Evolutionary conservation across 1,140 invertebrate genomes (phyloP).

Genomic region (Caenorhabditis inopinata): DNA sequence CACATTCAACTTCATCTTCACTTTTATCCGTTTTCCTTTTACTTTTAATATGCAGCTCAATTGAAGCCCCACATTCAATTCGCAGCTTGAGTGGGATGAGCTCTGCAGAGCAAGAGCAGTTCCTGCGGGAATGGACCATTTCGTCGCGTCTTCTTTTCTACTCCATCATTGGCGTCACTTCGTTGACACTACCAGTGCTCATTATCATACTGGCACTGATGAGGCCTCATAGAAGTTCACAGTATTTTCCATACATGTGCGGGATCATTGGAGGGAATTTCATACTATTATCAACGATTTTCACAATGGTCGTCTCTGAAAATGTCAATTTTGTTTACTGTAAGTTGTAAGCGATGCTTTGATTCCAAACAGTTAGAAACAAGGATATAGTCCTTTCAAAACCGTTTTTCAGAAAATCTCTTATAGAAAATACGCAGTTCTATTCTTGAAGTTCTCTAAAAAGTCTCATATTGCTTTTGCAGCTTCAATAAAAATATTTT

Average conservation of each 20-base stretch:
- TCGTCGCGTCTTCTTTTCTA: conserved; percentile 5
- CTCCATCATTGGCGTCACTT: conserved; percentile 18
- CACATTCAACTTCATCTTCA: no score
- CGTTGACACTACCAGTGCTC: background rate
- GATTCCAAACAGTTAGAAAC: no score
- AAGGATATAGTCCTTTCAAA: no score
- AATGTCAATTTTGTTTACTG: background rate
- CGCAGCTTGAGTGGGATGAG: background rate
- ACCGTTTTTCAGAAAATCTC: no score
- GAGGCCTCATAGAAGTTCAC: background rate
- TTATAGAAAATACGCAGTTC: no score
- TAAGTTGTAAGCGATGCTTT: background rate
- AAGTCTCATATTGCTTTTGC: no score
- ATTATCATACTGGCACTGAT: background rate
- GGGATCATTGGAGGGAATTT: background rate
- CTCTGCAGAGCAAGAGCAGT: background rate
- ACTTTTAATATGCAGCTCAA: no score
- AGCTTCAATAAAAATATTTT: no score
- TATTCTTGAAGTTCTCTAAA: no score
- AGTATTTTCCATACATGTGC: conserved; percentile 16
- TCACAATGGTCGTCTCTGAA: background rate
- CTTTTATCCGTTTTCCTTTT: background rate
- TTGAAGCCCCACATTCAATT: background rate
- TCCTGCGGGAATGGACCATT: background rate
- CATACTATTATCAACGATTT: background rate